Evolutionary conservation across 2,797 vertebrate genomes (phyloP).

Genomic region (Kryptopterus vitreolus): DNA sequence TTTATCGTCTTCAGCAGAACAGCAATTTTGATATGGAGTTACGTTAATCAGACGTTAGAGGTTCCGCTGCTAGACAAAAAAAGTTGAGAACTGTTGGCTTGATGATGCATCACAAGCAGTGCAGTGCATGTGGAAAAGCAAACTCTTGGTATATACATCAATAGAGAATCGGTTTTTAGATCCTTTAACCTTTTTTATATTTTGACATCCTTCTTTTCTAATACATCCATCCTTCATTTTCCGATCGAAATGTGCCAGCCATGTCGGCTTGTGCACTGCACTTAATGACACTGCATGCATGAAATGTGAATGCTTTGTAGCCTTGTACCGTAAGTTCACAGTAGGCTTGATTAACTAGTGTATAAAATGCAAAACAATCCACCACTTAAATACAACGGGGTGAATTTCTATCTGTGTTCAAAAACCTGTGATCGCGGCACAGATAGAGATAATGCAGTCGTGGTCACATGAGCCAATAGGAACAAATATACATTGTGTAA

Average conservation of each 20-base stretch:
- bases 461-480: constrained; percentile 54
- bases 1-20: constrained; percentile 37
- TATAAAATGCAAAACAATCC: constrained; percentile 27
- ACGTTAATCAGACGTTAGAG: not conserved
- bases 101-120: constrained; percentile 17
- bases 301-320: constrained; percentile 36
- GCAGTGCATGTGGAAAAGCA: constrained; percentile 35
- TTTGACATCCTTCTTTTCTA: not conserved
- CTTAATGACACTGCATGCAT: constrained; percentile 26
- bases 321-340: constrained; percentile 28
- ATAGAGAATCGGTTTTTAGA: not conserved
- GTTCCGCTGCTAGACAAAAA: constrained; percentile 31
- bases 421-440: constrained; percentile 51
- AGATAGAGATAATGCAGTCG: constrained; percentile 55
- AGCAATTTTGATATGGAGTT: not conserved
- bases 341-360: constrained; percentile 14
- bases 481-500: constrained; percentile 69
- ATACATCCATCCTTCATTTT: not conserved
- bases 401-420: constrained; percentile 50
- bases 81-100: constrained; percentile 48
- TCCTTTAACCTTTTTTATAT: not conserved
- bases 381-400: constrained; percentile 42
- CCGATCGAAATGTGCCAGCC: not conserved
- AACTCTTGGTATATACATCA: not conserved
- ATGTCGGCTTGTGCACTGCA: constrained; percentile 34